These are phyloP conservation scores for Gobius niger DNA, from an alignment of 2,113 vertebrate genomes.

Conservation along the genomic window DNA sequence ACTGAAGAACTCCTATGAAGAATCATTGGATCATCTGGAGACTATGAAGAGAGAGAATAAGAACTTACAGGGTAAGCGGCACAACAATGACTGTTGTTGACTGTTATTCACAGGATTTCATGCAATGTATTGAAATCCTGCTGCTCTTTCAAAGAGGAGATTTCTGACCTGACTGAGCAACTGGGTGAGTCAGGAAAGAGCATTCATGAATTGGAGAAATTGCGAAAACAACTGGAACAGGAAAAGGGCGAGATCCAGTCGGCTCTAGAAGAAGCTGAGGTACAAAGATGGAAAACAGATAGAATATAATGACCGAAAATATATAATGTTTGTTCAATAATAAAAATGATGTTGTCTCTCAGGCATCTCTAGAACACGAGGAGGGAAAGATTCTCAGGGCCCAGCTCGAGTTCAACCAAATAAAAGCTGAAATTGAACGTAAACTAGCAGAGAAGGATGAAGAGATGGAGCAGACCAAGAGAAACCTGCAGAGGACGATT, in stretches of 20 bases:
- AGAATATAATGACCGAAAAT: not conserved
- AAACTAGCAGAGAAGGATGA: conserved; percentile 89
- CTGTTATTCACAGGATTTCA: not conserved
- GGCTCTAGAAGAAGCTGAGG: conserved; percentile 71
- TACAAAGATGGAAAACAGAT: not conserved
- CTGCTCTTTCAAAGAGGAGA: conserved; percentile 59
- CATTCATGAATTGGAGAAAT: conserved; percentile 70
- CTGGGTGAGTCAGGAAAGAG: conserved; percentile 67
- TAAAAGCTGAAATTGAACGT: conserved; percentile 85
- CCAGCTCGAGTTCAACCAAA: conserved; percentile 88
- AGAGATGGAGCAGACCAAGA: conserved; percentile 88
- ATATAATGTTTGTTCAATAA: not conserved
- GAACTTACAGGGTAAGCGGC: conserved; percentile 75
- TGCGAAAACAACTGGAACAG: conserved; percentile 68
- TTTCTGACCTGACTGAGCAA: conserved; percentile 73
- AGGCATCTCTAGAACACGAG: conserved; percentile 89
- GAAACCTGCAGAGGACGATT: conserved; percentile 83
- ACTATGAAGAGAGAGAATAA: conserved; percentile 82
- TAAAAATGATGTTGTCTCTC: not conserved
- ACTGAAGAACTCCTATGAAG: conserved; percentile 80
- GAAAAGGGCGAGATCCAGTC: conserved; percentile 71
- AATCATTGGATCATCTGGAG: conserved; percentile 74
- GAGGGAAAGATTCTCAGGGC: conserved; percentile 88
- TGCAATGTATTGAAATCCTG: not conserved
- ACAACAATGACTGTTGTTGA: not conserved